Conservation (phyloP, 1,140 invertebrate genomes). For the Dermatophagoides farinae region DNA sequence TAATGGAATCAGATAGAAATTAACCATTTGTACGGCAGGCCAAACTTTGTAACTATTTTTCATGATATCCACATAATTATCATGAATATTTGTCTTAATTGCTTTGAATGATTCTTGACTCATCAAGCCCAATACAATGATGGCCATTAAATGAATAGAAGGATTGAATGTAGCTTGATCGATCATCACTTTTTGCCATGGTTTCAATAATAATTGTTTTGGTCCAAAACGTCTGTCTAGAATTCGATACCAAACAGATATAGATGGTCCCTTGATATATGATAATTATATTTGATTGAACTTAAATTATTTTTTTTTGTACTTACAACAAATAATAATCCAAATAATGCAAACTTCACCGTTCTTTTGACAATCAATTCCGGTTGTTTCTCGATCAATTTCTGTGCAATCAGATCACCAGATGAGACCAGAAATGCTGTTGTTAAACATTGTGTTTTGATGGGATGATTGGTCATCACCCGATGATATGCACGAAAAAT, state of each 20-base stretch:
- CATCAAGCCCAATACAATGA: not conserved
- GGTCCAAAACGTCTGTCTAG: not conserved
- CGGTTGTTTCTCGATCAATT: slow-evolving; percentile 6
- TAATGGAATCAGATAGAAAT: slow-evolving; percentile 11
- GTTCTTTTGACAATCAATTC: slow-evolving; percentile 1
- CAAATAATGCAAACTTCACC: slow-evolving; percentile 3
- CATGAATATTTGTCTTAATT: not conserved
- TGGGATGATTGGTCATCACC: not conserved
- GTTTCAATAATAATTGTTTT: not conserved
- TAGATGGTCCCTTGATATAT: slow-evolving; percentile 1
- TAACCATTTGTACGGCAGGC: slow-evolving; percentile 11
- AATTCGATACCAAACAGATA: not conserved
- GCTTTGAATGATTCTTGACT: not conserved
- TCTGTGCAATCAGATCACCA: slow-evolving; percentile 7
- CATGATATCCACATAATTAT: not conserved
- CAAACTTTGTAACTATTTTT: slow-evolving; percentile 5
- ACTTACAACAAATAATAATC: slow-evolving; percentile 1
- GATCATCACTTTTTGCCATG: not conserved
- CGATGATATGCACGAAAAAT: not conserved
- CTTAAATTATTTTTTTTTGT: too few species aligned
- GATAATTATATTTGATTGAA: not conserved
- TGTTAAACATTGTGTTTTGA: not conserved
- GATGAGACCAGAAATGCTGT: not conserved
- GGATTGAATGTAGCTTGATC: not conserved
- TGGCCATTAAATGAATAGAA: not conserved